Percentiles rank a stretch among this genome's conserved stretches.
Evolutionary conservation across 2,888 invertebrate species (phyloP).

Genomic region (Prosapia bicincta): DNA sequence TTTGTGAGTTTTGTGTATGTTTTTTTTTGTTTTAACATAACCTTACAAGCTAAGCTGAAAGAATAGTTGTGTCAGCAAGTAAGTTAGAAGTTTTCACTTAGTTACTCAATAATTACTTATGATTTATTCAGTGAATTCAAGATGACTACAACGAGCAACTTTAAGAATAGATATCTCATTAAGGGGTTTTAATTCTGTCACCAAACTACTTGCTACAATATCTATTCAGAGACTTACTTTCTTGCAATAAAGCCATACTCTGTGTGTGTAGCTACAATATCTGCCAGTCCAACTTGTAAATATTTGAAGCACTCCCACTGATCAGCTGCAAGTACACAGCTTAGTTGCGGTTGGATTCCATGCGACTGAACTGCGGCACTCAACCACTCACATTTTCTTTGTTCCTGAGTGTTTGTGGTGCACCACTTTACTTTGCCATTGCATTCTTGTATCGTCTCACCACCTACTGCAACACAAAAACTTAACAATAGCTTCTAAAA

Average conservation of each 20-base stretch:
- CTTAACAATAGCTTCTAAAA: background rate
- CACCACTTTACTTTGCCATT: conserved; percentile 55
- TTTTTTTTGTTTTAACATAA: too few species aligned
- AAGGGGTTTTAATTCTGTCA: too few species aligned
- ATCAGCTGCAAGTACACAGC: conserved; percentile 50
- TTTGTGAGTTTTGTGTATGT: too few species aligned
- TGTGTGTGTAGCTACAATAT: conserved; percentile 59
- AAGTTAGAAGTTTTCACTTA: too few species aligned
- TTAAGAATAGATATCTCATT: too few species aligned
- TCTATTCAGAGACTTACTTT: conserved; percentile 56
- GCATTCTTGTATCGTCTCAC: conserved; percentile 40
- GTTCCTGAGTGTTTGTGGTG: conserved; percentile 53
- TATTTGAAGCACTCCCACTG: conserved; percentile 55
- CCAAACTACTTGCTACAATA: too few species aligned
- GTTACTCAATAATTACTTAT: too few species aligned
- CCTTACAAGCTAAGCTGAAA: too few species aligned
- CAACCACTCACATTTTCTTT: conserved; percentile 59
- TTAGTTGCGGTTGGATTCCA: conserved; percentile 58
- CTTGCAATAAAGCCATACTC: conserved; percentile 62
- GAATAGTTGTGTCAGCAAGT: too few species aligned
- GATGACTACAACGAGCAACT: too few species aligned
- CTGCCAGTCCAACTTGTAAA: conserved; percentile 51
- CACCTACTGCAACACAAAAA: conserved; percentile 30
- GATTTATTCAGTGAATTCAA: too few species aligned
- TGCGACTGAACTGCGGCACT: conserved; percentile 52